Evolutionary conservation across 2,888 invertebrate species (phyloP), one percentile per base, ranked within the genome.

Genomic region (Callimorpha dominula): DNA sequence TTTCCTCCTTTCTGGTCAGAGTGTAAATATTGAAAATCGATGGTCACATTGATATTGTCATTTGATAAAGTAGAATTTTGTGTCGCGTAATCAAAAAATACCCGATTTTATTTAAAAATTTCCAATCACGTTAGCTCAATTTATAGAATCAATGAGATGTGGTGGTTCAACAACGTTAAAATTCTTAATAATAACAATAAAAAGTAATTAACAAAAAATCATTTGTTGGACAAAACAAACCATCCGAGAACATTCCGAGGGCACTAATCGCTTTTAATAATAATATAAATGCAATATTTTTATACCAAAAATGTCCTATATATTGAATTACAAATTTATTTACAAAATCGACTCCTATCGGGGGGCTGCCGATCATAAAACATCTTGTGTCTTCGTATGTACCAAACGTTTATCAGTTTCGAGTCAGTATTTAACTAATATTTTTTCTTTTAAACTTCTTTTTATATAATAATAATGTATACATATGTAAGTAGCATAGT

Each of bases 131-230:
- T 81, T 74, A 83, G 81, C 84, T 87, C 86, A 85, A 88, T 89
- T 88, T 83, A 74, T 70, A 43, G 73, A 84, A 81, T 82, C 85
- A 84, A 82, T 86, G 80, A 77, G 86, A 84, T 86, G 86, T 86
- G 86, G 86, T 81, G 88, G 89, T 90, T 93, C 90, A 91, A 95
- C 95, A 95, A 95, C 89, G 89, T 95, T 94, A 94, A 95, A 95
- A 94, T 90, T 94, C 93, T 95, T 94, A 95, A 93, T 93, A 91
- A 95, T 94, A 95, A 95, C 95, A 95, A 95, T 94, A 94, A 94
- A 94, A 93, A 92, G 91, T 92, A 93, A 92, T 90, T 90, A 95
- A 95, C 94, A 95, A 95, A 93, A 67, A 95, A 92, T 89, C 87
- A 88, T 88, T 87, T 87, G 81, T 87, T 91, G 91, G 90, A 88